These are phyloP conservation scores for Chrysomallon squamiferum DNA, from an alignment of 1,140 invertebrate genomes.

Conservation along the genomic window DNA sequence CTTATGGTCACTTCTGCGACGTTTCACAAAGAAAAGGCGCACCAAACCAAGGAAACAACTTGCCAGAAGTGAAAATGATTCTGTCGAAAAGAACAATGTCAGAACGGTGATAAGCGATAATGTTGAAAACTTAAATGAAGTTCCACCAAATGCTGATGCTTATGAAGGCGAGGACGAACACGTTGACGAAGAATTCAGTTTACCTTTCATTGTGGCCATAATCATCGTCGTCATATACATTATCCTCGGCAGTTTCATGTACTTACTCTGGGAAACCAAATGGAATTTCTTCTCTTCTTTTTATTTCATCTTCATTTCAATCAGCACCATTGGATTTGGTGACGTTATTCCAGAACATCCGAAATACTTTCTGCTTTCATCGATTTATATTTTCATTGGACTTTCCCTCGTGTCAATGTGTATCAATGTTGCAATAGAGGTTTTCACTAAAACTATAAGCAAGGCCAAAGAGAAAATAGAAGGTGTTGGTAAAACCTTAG, in stretches of 20 bases:
- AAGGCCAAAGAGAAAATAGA: conserved; percentile 20
- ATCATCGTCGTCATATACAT: conserved; percentile 84
- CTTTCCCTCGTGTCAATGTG: conserved; percentile 91
- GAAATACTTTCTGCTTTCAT: conserved; percentile 84
- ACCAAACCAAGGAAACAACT: no score
- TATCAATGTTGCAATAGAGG: conserved; percentile 83
- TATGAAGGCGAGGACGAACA: conserved; percentile 7
- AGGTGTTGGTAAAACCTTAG: conserved; percentile 3
- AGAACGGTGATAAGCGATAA: no score
- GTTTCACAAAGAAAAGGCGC: conserved; percentile 24
- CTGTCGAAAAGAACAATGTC: no score
- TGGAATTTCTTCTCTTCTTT: conserved; percentile 91
- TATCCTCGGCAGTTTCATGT: conserved; percentile 80
- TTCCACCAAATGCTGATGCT: no score
- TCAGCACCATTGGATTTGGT: conserved; percentile 75
- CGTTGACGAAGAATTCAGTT: conserved; percentile 94
- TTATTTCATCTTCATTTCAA: conserved; percentile 92
- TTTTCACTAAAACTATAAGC: conserved; percentile 27
- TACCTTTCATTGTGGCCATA: conserved; percentile 86
- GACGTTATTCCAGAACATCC: conserved; percentile 88
- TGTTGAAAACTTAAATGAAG: no score
- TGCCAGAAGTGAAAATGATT: not conserved
- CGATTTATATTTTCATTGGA: conserved; percentile 92
- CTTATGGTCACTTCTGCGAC: conserved; percentile 31
- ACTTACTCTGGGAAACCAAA: conserved; percentile 67